Conservation (phyloP, 2,888 invertebrate genomes). For the Nymphalis urticae region DNA sequence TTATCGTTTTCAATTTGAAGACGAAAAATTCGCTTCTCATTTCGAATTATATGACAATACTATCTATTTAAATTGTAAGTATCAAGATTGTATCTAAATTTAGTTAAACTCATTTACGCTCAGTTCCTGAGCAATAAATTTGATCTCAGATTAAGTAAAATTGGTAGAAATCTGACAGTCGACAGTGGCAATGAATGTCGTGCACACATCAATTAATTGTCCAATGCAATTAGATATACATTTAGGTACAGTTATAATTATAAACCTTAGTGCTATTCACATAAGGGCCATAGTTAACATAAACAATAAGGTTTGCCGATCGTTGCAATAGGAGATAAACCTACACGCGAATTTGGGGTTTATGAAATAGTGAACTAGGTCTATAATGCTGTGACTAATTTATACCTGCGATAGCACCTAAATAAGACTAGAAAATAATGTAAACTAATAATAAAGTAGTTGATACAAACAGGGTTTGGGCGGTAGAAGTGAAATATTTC, state of each 20-base stretch:
- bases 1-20: too few species aligned
- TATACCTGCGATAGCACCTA: background rate
- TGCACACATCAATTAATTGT: slow-evolving; percentile 29
- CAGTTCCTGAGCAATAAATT: background rate
- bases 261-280: background rate
- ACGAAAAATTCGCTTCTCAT: too few species aligned
- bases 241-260: background rate
- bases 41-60: too few species aligned
- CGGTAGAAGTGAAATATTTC: slow-evolving; percentile 6
- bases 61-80: too few species aligned
- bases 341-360: background rate
- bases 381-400: background rate
- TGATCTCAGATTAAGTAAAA: slow-evolving; percentile 11
- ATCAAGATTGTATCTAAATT: background rate
- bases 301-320: background rate
- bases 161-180: slow-evolving; percentile 16
- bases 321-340: background rate
- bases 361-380: background rate
- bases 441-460: slow-evolving; percentile 6
- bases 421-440: slow-evolving; percentile 4
- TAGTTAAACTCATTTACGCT: background rate
- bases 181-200: slow-evolving; percentile 25
- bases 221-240: slow-evolving; percentile 26
- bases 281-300: background rate
- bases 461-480: slow-evolving; percentile 7